These are phyloP conservation scores for Parelbella ahira DNA, from an alignment of 2,888 invertebrate genomes.

Conservation along the genomic window DNA sequence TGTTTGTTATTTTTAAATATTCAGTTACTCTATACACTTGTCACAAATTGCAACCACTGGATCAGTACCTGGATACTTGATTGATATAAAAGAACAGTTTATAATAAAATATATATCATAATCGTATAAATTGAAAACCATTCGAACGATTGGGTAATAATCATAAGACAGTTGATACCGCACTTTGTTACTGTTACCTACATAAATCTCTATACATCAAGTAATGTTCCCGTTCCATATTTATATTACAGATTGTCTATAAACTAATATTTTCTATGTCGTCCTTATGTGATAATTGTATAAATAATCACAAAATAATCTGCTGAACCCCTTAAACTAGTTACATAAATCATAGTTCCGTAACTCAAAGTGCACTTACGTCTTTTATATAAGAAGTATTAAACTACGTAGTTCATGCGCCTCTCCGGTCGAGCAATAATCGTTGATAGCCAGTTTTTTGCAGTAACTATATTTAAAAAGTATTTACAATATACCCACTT, in stretches of 20 bases:
- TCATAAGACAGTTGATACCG: too few species aligned
- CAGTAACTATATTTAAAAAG: conserved; percentile 69
- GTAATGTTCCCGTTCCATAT: conserved; percentile 15
- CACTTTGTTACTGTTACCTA: not conserved
- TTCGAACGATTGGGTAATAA: too few species aligned
- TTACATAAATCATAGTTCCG: conserved; percentile 65
- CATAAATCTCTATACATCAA: conserved; percentile 8
- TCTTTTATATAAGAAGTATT: conserved; percentile 67
- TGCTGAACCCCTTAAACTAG: conserved; percentile 41
- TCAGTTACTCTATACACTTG: conserved; percentile 3
- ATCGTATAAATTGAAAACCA: too few species aligned
- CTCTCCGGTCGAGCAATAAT: conserved; percentile 58
- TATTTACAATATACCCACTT: conserved; percentile 76
- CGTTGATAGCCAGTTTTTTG: conserved; percentile 64
- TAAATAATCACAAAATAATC: conserved; percentile 29
- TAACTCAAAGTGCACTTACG: conserved; percentile 79
- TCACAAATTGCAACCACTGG: conserved; percentile 14
- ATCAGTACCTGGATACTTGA: conserved; percentile 9
- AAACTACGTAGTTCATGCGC: conserved; percentile 52
- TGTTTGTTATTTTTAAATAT: conserved; percentile 7
- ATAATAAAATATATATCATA: too few species aligned
- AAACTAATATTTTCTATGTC: conserved; percentile 18
- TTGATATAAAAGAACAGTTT: too few species aligned
- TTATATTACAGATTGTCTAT: conserved; percentile 22
- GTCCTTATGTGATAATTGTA: conserved; percentile 18